These are phyloP conservation scores for Lochmaea crataegi DNA, from an alignment of 2,888 invertebrate species.

Conservation along the genomic window DNA sequence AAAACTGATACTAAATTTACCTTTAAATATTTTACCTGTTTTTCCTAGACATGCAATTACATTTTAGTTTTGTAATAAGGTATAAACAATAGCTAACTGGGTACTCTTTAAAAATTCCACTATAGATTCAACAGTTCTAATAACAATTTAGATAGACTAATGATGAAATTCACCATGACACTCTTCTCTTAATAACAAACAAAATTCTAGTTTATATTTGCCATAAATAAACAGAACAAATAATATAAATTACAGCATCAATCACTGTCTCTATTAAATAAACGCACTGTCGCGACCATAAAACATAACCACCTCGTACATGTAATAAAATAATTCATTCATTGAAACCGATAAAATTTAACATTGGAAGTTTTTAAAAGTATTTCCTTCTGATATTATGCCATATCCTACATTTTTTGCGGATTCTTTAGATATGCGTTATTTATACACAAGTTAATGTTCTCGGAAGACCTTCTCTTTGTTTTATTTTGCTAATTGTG, in stretches of 20 bases:
- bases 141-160: background rate
- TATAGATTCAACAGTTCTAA: background rate
- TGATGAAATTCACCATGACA: background rate
- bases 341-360: background rate
- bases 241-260: background rate
- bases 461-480: constrained; percentile 10
- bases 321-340: background rate
- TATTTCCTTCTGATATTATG: background rate
- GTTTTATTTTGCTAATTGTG: constrained; percentile 4
- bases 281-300: background rate
- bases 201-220: background rate
- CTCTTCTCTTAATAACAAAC: constrained; percentile 1
- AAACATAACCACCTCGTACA: background rate
- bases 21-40: no score
- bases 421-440: background rate
- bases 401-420: background rate
- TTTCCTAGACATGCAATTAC: no score
- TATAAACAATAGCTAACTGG: no score
- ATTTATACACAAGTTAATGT: constrained; percentile 2
- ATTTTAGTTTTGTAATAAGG: no score
- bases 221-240: background rate
- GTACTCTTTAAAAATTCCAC: no score
- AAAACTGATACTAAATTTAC: no score
- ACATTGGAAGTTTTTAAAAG: background rate
- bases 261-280: constrained; percentile 4